These are phyloP conservation scores for Cryptoleucopteryx plumbea DNA, from an alignment of 2,113 vertebrate genomes.

Conservation along the genomic window DNA sequence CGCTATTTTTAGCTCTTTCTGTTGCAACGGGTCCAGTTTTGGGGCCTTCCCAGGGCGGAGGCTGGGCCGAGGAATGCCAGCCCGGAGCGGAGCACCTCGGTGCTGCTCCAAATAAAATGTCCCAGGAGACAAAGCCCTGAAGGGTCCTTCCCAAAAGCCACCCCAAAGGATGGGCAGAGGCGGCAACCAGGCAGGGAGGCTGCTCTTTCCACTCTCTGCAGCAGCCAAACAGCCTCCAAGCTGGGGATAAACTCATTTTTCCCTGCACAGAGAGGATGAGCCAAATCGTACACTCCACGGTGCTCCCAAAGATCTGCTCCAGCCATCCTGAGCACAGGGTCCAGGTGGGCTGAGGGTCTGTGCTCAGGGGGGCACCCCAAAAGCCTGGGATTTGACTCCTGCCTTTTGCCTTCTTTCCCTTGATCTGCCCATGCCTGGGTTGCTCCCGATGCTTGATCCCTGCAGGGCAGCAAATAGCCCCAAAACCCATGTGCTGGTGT, in stretches of 20 bases:
- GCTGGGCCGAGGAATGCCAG: not conserved
- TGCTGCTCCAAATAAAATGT: not conserved
- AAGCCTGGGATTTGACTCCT: not conserved
- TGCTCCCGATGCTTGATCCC: rapidly evolving
- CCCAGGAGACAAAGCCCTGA: not conserved
- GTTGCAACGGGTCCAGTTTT: not conserved
- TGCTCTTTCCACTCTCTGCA: not conserved
- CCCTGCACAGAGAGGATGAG: not conserved
- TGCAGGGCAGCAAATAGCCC: not conserved
- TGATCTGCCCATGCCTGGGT: rapidly evolving
- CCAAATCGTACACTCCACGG: rapidly evolving
- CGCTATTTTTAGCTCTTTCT: not conserved
- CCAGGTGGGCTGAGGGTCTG: not conserved
- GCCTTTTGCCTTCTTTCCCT: not conserved
- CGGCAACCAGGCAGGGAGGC: not conserved
- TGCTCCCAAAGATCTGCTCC: not conserved
- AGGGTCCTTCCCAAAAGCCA: not conserved
- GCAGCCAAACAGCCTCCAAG: not conserved
- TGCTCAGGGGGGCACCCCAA: not conserved
- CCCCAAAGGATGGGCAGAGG: not conserved
- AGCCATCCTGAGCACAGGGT: not conserved
- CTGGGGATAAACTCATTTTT: not conserved
- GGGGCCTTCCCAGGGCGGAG: not conserved
- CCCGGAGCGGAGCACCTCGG: not conserved
- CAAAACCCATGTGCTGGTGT: rapidly evolving